Conservation (phyloP, 2,113 vertebrate species). For the Campylomormyrus numenius region DNA sequence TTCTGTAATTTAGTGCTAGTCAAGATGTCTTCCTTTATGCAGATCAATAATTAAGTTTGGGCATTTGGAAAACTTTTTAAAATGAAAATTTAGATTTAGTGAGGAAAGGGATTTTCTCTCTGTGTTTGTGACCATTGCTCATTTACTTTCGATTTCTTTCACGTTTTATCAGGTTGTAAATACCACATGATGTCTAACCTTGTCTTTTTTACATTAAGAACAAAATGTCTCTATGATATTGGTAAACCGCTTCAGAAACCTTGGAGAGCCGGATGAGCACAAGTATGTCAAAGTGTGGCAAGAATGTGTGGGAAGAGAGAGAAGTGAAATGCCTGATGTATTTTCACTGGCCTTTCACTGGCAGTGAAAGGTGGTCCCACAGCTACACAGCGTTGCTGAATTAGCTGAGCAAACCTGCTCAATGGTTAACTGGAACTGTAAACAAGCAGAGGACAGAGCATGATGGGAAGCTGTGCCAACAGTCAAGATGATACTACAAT, state of each 20-base stretch:
- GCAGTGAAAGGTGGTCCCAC: not conserved
- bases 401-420: slow-evolving; percentile 9
- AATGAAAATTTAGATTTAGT: not conserved
- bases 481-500: not conserved
- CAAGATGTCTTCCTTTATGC: not conserved
- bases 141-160: not conserved
- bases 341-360: not conserved
- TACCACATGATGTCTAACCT: not conserved
- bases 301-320: not conserved
- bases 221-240: not conserved
- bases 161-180: not conserved
- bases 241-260: not conserved
- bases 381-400: not conserved
- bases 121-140: not conserved
- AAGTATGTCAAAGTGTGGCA: not conserved
- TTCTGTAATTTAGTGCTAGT: not conserved
- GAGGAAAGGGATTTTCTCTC: not conserved
- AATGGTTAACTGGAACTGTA: slow-evolving; percentile 17
- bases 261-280: not conserved
- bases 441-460: not conserved
- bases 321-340: too few species aligned
- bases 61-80: not conserved
- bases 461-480: not conserved
- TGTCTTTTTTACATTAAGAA: not conserved
- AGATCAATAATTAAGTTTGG: not conserved